Percentiles rank a stretch among this genome's conserved stretches.
Evolutionary conservation across 2,888 invertebrate species (phyloP).

Genomic region (Tipula unca): DNA sequence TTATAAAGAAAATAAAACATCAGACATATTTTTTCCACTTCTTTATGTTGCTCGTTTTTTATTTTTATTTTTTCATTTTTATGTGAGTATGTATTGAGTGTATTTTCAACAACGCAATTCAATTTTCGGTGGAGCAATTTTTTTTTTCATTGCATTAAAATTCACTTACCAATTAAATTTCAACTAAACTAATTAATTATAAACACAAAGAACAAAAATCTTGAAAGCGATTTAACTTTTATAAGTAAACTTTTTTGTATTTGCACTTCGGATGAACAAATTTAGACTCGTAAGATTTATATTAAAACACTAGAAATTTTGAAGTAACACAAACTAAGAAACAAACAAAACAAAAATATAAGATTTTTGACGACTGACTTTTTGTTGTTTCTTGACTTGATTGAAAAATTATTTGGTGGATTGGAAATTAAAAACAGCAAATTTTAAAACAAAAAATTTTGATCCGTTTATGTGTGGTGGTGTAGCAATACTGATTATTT

Average conservation of each 20-base stretch:
- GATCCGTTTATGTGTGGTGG: neutral
- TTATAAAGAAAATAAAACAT: neutral
- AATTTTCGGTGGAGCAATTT: neutral
- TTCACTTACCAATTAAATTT: neutral
- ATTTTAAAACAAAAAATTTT: neutral
- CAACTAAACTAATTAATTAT: neutral
- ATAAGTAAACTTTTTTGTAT: neutral
- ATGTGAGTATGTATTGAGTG: neutral
- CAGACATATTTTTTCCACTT: neutral
- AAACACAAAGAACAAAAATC: neutral
- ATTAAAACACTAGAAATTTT: neutral
- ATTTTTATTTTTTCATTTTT: neutral
- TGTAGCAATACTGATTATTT: neutral
- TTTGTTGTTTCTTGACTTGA: neutral
- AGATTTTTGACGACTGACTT: neutral
- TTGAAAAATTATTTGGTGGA: neutral
- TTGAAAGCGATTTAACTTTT: neutral
- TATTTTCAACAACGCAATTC: neutral
- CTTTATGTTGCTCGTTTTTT: neutral
- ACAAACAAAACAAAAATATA: neutral
- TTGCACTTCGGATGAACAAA: neutral
- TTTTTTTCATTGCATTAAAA: neutral
- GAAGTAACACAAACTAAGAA: slow-evolving; percentile 8
- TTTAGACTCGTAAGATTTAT: neutral
- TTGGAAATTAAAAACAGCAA: neutral